Evolutionary conservation across 2,113 vertebrate species (phyloP), one percentile per base, ranked within the genome.

Genomic region (Nannospalax galili): DNA sequence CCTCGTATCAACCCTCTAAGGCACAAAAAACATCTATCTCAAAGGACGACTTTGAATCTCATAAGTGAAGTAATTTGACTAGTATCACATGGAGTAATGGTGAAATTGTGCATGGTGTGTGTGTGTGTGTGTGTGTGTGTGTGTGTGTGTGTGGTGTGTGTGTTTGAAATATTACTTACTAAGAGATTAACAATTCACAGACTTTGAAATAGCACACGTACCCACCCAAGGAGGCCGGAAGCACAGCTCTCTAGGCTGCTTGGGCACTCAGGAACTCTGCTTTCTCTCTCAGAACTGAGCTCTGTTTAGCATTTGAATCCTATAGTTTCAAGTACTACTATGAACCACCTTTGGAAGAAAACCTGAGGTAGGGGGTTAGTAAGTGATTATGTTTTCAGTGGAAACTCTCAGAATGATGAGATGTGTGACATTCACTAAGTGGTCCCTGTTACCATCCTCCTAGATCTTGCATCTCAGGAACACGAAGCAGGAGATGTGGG

Each of bases 361-460:
- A 93, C 37, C 73, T 12, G 17, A 32, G 17, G 75, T 79, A 48
- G 45, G 75, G 70, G 62, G 93, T 28, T 20, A 74, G 75, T 79
- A 48, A 37, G 75, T 74, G 62, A 92, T 28, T 20, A 74, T 91
- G 78, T 94, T 93, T 96, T 77, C 72, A 60, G 82, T 48, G 56
- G 75, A 72, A 91, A 94, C 28, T 11, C 32, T 96, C 70, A 52
- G 48, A 80, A 88, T 93, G 48, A 95, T 88, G 80, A 90, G 65
- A 95, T 32, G 84, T 62, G 88, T 35, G 52, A 85, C 79, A 81
- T 81, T 90, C 2, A 0, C 87, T 52, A 84, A 90, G 87, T 87
- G 87, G 65, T 74, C 74, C 52, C 2, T 80, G 87, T 69, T 74
- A 80, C 74, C 88, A 42, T 74, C 78, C 35, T 95, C 42, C 85